A percentile compares a stretch with the other conserved stretches of the same genome.
Conservation (phyloP, 2,113 vertebrate species). For the Nipponia nippon region DNA sequence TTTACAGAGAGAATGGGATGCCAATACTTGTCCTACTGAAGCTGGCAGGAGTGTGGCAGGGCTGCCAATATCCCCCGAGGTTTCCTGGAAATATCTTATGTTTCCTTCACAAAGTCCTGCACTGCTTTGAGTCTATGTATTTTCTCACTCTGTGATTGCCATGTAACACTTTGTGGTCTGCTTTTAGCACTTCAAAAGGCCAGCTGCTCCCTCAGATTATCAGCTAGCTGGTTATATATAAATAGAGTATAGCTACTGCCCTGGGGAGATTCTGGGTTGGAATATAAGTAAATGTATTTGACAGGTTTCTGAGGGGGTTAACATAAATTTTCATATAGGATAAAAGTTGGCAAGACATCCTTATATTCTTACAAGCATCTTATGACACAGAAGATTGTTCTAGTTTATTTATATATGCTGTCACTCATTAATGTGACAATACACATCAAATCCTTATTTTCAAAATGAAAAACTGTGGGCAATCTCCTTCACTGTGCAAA, state of each 20-base stretch:
- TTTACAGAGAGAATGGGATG: not conserved
- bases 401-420: not conserved
- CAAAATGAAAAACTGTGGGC: not conserved
- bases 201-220: conserved; percentile 3
- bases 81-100: not conserved
- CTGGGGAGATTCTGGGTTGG: not conserved
- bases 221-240: not conserved
- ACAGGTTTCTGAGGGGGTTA: not conserved
- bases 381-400: not conserved
- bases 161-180: not conserved
- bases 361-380: not conserved
- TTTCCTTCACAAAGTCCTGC: not conserved
- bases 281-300: not conserved
- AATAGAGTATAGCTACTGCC: not conserved
- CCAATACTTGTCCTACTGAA: not conserved
- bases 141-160: not conserved
- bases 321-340: not conserved
- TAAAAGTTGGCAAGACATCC: not conserved
- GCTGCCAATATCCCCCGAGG: not conserved
- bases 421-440: not conserved
- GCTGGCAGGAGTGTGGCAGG: not conserved
- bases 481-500: not conserved
- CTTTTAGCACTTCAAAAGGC: conserved; percentile 14
- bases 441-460: not conserved
- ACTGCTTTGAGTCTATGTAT: not conserved